These are phyloP conservation scores for Chironex yamaguchii DNA, from an alignment of 30 jellyfish, hydroid and myxozoan species.

Conservation along the genomic window DNA sequence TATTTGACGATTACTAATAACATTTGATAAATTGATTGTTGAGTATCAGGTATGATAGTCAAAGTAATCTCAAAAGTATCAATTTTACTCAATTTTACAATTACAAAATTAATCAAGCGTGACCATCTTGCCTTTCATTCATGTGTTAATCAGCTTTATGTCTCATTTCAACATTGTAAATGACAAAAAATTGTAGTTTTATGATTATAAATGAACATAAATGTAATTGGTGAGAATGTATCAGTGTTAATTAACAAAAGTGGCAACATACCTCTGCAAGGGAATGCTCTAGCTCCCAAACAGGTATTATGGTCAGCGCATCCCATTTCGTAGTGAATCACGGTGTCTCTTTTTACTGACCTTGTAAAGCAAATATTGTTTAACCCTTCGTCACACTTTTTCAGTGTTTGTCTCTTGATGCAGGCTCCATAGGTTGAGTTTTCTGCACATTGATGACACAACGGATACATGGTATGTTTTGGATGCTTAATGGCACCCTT, in stretches of 20 bases:
- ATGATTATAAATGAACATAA: no score
- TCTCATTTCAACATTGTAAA: no score
- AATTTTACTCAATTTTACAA: no score
- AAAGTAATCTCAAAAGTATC: no score
- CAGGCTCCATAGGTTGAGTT: conserved; percentile 65
- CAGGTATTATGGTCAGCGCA: conserved; percentile 70
- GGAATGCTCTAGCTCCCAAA: conserved; percentile 68
- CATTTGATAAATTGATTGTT: no score
- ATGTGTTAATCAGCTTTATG: background rate
- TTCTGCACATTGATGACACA: conserved; percentile 64
- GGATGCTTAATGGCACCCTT: conserved; percentile 72
- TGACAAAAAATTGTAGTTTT: no score
- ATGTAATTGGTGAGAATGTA: no score
- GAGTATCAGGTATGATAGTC: no score
- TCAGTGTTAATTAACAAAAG: background rate
- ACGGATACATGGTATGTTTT: conserved; percentile 66
- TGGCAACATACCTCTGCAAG: conserved; percentile 61
- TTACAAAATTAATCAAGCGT: no score
- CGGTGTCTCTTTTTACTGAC: conserved; percentile 27
- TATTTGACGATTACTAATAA: no score
- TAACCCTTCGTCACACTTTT: conserved; percentile 49
- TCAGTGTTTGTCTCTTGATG: conserved; percentile 44
- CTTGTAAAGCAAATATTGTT: conserved; percentile 64
- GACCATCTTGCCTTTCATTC: no score
- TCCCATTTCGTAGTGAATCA: conserved; percentile 70